Evolutionary conservation across 2,888 invertebrate species (phyloP).

Genomic region (Timandra comae): DNA sequence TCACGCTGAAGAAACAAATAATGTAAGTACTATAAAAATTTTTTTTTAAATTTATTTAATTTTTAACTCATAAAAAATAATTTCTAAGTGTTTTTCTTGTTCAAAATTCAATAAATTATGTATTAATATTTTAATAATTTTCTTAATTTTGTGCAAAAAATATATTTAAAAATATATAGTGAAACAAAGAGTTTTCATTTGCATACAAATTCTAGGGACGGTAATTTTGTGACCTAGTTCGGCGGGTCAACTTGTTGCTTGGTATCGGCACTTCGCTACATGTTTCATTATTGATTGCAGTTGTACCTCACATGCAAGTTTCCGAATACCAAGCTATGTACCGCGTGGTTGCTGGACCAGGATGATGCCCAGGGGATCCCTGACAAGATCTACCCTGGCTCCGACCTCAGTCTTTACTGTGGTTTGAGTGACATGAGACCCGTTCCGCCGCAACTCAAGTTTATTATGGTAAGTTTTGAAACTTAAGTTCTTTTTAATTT

Average conservation of each 20-base stretch:
- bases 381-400: constrained; percentile 17
- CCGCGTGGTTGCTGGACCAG: constrained; percentile 30
- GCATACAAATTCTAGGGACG: constrained; percentile 11
- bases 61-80: neutral
- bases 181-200: too few relatives aligned
- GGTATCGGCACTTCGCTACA: constrained; percentile 5
- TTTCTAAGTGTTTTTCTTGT: neutral
- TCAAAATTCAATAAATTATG: neutral
- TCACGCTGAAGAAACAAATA: constrained; percentile 11
- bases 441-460: constrained; percentile 14
- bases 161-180: constrained; percentile 1
- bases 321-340: constrained; percentile 31
- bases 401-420: constrained; percentile 27
- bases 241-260: constrained; percentile 9
- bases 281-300: constrained; percentile 29
- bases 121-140: too few relatives aligned
- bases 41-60: neutral
- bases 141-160: neutral
- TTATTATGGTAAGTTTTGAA: constrained; percentile 20
- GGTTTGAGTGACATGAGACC: constrained; percentile 32
- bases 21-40: constrained; percentile 24
- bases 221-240: constrained; percentile 8
- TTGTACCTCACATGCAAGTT: constrained; percentile 21
- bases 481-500: too few relatives aligned
- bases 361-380: constrained; percentile 18